Evolutionary conservation across 2,888 invertebrate species (phyloP), one percentile per base, ranked within the genome.

Genomic region (Oconnorella tubifera): DNA sequence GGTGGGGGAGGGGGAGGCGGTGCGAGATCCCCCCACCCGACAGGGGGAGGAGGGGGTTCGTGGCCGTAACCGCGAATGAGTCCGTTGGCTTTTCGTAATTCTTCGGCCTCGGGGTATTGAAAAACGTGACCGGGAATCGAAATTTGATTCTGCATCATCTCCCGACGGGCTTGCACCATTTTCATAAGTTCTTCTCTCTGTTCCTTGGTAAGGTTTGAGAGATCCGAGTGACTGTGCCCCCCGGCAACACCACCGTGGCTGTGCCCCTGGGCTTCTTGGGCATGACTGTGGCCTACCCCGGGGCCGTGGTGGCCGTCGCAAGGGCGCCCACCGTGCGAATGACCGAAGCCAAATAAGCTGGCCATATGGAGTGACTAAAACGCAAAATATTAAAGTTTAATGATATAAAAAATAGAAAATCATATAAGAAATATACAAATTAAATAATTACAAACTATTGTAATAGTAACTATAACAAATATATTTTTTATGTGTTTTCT

Each of bases 11-110:
- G 40, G 10, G 19, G 6, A 6, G 40, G 40, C 19, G 19, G 40
- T 6, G 40, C 40, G n/a, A 64, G 60, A 3, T 1, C 32, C 1
- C 60, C 64, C 64, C 64, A 64, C 10, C 64, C 64, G 32, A 0
- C 51, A 3, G 40, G 55, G 19, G 60, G 60, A n/a, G 64, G 40
- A 1, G 56, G 65, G 1, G 59, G 33, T 28, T 56, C 65, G 33
- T 64, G 64, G 28, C 64, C 64, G 6, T 60, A 64, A 28, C 64
- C 64, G 40, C 59, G 51, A 10, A 64, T 31, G 27, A 33, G 32
- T 3, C 58, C 31, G 6, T 56, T 53, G 3, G 6, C 3, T 6
- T 50, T 33, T 6, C 62, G 33, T 19, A 40, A 40, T 6, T 6
- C 25, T n/a, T 53, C 25, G 23, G 4, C 6, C 28, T 29, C 56